Percentiles rank a stretch among this genome's conserved stretches.
Evolutionary conservation across 2,113 vertebrate genomes (phyloP).

Genomic region (Salvelinus fontinalis): DNA sequence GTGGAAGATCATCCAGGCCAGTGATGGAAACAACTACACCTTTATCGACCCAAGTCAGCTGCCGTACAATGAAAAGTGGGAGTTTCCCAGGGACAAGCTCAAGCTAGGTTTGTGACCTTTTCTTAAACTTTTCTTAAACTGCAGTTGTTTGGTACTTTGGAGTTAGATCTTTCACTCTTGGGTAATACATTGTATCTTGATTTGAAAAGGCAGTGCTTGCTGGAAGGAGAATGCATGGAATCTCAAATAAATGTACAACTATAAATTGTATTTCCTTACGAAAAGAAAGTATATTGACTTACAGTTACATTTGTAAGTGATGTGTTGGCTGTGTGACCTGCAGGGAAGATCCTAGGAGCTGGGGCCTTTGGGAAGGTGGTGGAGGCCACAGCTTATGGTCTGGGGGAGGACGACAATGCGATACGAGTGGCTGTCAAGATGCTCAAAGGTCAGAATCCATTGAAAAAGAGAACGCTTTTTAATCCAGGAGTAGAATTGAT

Average conservation of each 20-base stretch:
- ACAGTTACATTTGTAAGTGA: not conserved
- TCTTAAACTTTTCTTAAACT: not conserved
- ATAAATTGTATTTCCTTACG: not conserved
- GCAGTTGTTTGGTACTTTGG: not conserved
- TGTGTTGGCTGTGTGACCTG: not conserved
- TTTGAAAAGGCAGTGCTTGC: not conserved
- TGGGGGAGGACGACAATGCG: constrained; percentile 85
- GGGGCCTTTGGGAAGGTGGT: constrained; percentile 98
- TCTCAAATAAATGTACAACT: not conserved
- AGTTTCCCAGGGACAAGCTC: constrained; percentile 94
- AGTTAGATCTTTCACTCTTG: no score
- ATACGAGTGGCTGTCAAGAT: constrained; percentile 97
- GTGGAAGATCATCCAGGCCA: constrained; percentile 96
- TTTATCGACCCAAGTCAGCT: constrained; percentile 95
- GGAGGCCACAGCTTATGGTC: constrained; percentile 90
- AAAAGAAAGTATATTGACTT: not conserved
- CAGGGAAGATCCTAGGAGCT: constrained; percentile 93
- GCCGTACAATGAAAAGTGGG: constrained; percentile 97
- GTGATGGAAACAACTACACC: constrained; percentile 91
- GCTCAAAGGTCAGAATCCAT: constrained; percentile 83
- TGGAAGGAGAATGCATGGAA: no score
- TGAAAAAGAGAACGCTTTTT: not conserved
- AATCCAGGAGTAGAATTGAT: no score
- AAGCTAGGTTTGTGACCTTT: constrained; percentile 81
- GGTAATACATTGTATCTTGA: not conserved